Conservation (phyloP, 2,888 invertebrate species). For the Coleophora deauratella region DNA sequence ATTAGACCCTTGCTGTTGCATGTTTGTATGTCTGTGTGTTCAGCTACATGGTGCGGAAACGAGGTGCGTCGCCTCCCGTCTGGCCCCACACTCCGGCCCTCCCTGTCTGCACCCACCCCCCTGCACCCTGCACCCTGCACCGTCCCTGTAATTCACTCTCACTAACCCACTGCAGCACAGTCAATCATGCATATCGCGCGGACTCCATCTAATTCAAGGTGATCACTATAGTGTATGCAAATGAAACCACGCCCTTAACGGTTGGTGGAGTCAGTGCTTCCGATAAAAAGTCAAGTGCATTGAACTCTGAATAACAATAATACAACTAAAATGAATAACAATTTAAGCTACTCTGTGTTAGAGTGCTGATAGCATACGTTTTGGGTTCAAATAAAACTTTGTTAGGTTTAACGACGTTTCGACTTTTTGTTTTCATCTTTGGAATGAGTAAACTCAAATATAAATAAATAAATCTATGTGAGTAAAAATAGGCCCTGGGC, state of each 20-base stretch:
- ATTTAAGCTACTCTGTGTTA: too few relatives aligned
- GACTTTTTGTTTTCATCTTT: too few relatives aligned
- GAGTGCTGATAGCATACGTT: too few relatives aligned
- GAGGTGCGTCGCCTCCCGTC: conserved; percentile 70
- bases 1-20: conserved; percentile 35
- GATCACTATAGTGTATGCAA: conserved; percentile 24
- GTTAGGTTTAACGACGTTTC: too few relatives aligned
- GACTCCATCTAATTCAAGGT: conserved; percentile 58
- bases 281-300: conserved; percentile 2
- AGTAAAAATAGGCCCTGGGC: too few relatives aligned
- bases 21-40: conserved; percentile 35
- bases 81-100: conserved; percentile 58
- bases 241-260: conserved; percentile 11
- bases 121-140: conserved; percentile 30
- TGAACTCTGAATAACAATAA: conserved; percentile 2
- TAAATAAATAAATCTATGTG: too few relatives aligned
- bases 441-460: too few relatives aligned
- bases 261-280: conserved; percentile 4
- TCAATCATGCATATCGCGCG: conserved; percentile 62
- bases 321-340: background rate
- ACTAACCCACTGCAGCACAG: conserved; percentile 72
- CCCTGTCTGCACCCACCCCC: conserved; percentile 48
- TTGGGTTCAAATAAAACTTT: too few relatives aligned
- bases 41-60: conserved; percentile 53
- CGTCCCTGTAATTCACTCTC: conserved; percentile 66